Evolutionary conservation across 2,797 vertebrate species (phyloP), one percentile per base, ranked within the genome.

Genomic region (Chanos chanos): DNA sequence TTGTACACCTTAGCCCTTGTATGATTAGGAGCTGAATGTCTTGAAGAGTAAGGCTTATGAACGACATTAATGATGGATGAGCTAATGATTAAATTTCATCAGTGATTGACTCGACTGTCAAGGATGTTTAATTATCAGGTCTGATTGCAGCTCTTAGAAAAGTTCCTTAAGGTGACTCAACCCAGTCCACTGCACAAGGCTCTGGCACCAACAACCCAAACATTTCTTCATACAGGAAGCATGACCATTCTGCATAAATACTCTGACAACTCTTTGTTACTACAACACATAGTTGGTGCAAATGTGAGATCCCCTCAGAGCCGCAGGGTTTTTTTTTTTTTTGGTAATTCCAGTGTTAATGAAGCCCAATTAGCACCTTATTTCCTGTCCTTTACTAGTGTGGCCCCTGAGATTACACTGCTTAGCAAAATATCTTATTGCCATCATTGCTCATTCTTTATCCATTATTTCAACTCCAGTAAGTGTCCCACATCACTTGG

Each of bases 21-120:
- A 61, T 61, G 59, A 52, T 61, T 61, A 59, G 43, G 37, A 48
- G 33, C 28, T 12, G 37, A 52, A 41, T 34, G 36, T 51, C 61
- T 51, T 51, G 37, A 43, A 43, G n/a, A n/a, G n/a, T 61, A 44
- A 52, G 52, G 59, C 48, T 43, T 61, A 61, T 52, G 59, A 61
- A 61, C 61, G 69, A 82, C 64, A 64, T 4, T 9, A 13, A 47
- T 77, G 81, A 84, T 74, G 77, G 79, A 86, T 82, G 70, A 47
- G 33, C 27, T 40, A 45, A 10, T 53, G 63, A 84, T 85, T 78
- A 76, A 83, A 84, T 61, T 73, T 73, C 67, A 61, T 74, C 80
- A 67, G 75, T 74, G 73, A 79, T 83, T 81, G 75, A 70, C 71
- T 76, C 58, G 39, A 52, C 66, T 77, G 74, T 75, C 76, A 68